These are phyloP conservation scores for Cataglyphis livida DNA, from an alignment of 2,888 invertebrate species.

Conservation along the genomic window DNA sequence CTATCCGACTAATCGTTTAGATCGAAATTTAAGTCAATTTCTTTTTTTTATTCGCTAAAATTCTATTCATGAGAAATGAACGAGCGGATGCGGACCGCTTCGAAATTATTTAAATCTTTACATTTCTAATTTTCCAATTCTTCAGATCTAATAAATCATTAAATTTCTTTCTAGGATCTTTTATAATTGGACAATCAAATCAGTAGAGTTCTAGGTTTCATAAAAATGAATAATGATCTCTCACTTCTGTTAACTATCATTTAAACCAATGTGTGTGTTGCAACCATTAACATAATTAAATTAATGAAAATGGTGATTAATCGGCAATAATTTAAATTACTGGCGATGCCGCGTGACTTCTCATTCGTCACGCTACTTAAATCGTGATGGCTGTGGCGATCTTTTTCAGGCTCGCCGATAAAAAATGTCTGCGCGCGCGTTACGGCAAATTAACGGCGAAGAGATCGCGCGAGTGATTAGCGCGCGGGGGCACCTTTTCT, in stretches of 20 bases:
- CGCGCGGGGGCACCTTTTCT: background rate
- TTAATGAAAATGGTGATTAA: conserved; percentile 19
- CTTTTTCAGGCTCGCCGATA: conserved; percentile 21
- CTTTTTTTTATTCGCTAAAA: background rate
- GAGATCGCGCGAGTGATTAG: conserved; percentile 44
- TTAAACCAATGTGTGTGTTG: background rate
- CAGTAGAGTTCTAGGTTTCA: background rate
- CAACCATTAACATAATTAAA: conserved; percentile 12
- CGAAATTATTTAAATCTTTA: background rate
- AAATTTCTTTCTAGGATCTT: background rate
- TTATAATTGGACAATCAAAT: background rate
- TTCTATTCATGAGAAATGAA: background rate
- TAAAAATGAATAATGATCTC: background rate
- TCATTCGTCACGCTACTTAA: conserved; percentile 41
- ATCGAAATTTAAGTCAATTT: background rate
- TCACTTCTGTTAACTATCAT: background rate
- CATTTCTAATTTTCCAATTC: background rate
- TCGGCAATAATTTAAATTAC: conserved; percentile 7
- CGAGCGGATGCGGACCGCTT: background rate
- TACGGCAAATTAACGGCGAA: conserved; percentile 33
- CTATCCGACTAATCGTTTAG: background rate
- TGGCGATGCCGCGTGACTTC: conserved; percentile 12
- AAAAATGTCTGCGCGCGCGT: conserved; percentile 36
- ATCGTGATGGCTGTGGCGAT: conserved; percentile 3
- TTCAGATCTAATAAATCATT: background rate